Conservation (phyloP, 1,140 invertebrate genomes). For the Anastrepha ludens region DNA sequence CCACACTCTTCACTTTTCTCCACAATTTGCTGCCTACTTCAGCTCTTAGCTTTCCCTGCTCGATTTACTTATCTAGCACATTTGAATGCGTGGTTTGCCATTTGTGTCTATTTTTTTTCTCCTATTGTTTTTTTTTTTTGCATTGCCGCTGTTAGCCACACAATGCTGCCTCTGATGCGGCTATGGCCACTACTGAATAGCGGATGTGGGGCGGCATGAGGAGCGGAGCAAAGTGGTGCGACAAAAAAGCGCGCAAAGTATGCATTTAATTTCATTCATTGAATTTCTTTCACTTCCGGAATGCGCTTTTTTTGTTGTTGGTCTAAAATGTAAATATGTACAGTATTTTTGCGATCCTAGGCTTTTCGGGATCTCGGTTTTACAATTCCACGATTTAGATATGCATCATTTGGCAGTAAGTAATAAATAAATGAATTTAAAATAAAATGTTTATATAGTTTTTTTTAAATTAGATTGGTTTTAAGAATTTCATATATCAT, state of each 20-base stretch:
- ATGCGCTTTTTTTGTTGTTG: slow-evolving; percentile 39
- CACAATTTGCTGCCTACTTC: neutral
- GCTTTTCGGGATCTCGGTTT: too few species aligned
- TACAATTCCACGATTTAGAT: too few species aligned
- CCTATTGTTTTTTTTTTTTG: neutral
- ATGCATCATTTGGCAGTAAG: too few species aligned
- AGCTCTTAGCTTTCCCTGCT: neutral
- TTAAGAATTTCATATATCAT: too few species aligned
- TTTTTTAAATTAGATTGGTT: too few species aligned
- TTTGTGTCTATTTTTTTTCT: neutral
- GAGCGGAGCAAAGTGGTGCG: neutral
- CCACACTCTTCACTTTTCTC: too few species aligned
- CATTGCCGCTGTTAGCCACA: neutral
- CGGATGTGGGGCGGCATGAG: slow-evolving; percentile 3
- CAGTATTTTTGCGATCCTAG: neutral
- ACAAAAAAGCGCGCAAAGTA: slow-evolving; percentile 29
- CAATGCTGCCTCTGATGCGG: neutral
- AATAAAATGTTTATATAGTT: too few species aligned
- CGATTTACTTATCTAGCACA: slow-evolving; percentile 29
- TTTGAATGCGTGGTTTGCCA: neutral
- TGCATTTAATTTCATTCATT: slow-evolving; percentile 59
- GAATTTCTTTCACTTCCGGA: slow-evolving; percentile 56
- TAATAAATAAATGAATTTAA: too few species aligned
- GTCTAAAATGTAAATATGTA: neutral
- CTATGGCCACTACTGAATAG: neutral